phyloP scores from a whole-genome alignment of 2,888 invertebrate species.

The Cataglyphis rosenhaueri region DNA sequence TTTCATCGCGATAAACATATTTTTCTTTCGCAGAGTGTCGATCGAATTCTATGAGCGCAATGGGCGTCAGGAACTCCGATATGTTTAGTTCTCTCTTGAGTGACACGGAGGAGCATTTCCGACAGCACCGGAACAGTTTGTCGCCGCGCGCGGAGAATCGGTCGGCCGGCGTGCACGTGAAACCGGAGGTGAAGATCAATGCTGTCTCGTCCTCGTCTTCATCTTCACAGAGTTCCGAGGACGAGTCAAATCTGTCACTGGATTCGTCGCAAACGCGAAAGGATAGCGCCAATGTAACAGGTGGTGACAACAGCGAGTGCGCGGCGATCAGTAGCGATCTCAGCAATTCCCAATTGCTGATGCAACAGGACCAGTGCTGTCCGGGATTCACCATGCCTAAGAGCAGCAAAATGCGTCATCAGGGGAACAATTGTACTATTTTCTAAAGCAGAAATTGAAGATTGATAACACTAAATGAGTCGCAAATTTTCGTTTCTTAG shows the following conservation, averaged over 20 bases:
- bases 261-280: constrained; percentile 42
- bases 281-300: background rate
- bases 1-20: background rate
- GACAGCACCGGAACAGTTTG: constrained; percentile 87
- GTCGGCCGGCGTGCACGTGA: constrained; percentile 64
- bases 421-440: constrained; percentile 85
- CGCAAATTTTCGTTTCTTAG: background rate
- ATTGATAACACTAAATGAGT: background rate
- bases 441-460: constrained; percentile 74
- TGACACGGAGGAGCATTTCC: constrained; percentile 87
- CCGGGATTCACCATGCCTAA: constrained; percentile 85
- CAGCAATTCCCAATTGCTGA: constrained; percentile 75
- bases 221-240: constrained; percentile 67
- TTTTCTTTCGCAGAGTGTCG: constrained; percentile 87
- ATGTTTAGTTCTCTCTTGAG: constrained; percentile 87
- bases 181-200: constrained; percentile 72
- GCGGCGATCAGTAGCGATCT: constrained; percentile 59
- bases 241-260: constrained; percentile 58
- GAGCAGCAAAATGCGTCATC: constrained; percentile 83
- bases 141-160: constrained; percentile 75
- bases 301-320: constrained; percentile 70
- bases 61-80: constrained; percentile 85
- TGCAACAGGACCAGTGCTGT: constrained; percentile 86
- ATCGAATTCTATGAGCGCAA: constrained; percentile 90
- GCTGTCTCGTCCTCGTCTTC: constrained; percentile 65